phyloP scores from a whole-genome alignment of 1,140 invertebrate species.

The Drosophila ficusphila region DNA sequence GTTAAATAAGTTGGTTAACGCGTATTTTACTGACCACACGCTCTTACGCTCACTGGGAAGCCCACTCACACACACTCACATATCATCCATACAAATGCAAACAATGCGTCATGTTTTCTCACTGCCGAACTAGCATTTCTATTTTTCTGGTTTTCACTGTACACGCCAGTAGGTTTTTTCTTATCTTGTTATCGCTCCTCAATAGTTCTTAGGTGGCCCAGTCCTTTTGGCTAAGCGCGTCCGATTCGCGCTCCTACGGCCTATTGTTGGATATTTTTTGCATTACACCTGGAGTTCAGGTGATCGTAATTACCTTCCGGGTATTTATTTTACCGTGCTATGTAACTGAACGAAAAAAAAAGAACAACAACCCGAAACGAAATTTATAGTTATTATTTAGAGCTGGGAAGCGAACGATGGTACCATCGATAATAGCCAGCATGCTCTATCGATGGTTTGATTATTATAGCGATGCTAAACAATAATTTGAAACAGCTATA shows the following conservation, averaged over 20 bases:
- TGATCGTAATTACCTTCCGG: constrained; percentile 44
- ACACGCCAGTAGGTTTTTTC: constrained; percentile 13
- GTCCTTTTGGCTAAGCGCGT: constrained; percentile 10
- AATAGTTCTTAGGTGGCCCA: constrained; percentile 7
- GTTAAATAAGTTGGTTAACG: constrained; percentile 16
- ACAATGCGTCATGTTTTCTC: constrained; percentile 58
- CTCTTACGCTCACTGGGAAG: constrained; percentile 1
- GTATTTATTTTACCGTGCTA: constrained; percentile 53
- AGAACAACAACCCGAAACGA: constrained; percentile 41
- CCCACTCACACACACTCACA: constrained; percentile 14
- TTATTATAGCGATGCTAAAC: no score
- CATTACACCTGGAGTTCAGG: constrained; percentile 37
- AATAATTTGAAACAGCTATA: no score
- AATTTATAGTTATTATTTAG: constrained; percentile 48
- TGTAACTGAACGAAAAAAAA: constrained; percentile 52
- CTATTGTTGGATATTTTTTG: neutral
- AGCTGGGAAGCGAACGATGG: neutral
- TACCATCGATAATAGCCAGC: no score
- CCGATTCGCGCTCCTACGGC: neutral
- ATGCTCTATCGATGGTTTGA: no score
- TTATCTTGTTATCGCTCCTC: constrained; percentile 37
- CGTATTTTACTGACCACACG: constrained; percentile 15
- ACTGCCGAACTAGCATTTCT: constrained; percentile 41
- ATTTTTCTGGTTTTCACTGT: constrained; percentile 19
- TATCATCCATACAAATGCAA: constrained; percentile 35